Evolutionary conservation across 2,113 vertebrate species (phyloP), one percentile per base, ranked within the genome.

Genomic region (Eleginops maclovinus): DNA sequence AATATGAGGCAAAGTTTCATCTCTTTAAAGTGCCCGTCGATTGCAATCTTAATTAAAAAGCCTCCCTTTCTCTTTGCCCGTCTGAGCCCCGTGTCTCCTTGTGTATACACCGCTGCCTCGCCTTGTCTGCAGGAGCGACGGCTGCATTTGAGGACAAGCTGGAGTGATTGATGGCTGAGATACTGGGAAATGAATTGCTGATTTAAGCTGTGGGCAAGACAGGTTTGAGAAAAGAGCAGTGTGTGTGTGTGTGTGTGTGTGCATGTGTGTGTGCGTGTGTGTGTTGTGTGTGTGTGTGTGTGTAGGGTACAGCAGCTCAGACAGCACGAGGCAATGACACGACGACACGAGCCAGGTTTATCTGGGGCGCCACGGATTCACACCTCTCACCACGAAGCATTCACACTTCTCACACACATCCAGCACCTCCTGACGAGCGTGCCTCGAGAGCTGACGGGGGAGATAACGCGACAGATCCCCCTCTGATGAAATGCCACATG

Each of bases 41-140:
- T 92, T 87, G 69, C 70, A 70, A 93, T 93, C 91, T 92, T 91
- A 92, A 93, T 93, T 90, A 91, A 93, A 92, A 90, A 87, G 60
- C 31, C 26, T 17, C 44, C 9, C 43, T 75, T 72, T 85, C 78
- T 46, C 74, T 75, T 72, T 68, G 75, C 68, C 77, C 40, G 63
- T 85, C 79, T 51, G 65, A 31, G 77, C n/a, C 36, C 55, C 0
- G 15, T 65, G 82, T 86, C 84, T 88, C 63, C 71, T 81, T 77
- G 78, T 89, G 79, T 85, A 74, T 66, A 86, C 84, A 75, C 69
- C 17, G 60, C 74, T 60, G 41, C 69, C 73, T 72, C 68, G 72
- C 69, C 41, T 59, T 71, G 49, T 90, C 88, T 91, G 87, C 60
- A 72, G 75, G 82, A 79, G 77, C 49, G 65, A 73, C 11, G 24